phyloP scores from a whole-genome alignment of 2,888 invertebrate species.

The Cephonodes hylas region DNA sequence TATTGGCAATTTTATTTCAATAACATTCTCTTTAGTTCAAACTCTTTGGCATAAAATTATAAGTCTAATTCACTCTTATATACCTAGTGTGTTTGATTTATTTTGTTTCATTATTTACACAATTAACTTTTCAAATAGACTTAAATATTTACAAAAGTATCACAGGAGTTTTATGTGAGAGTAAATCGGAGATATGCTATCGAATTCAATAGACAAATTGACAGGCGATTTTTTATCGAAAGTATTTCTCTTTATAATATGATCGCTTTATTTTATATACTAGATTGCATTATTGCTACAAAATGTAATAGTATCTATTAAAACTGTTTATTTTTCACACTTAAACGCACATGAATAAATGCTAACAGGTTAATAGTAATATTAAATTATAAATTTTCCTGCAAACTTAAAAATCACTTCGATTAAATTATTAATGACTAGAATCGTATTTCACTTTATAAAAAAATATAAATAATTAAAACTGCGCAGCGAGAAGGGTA shows the following conservation, averaged over 20 bases:
- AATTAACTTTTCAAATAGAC: slow-evolving; percentile 36
- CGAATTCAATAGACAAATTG: not conserved
- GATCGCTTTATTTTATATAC: not conserved
- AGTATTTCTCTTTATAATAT: not conserved
- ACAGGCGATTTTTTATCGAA: not conserved
- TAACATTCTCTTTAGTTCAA: not conserved
- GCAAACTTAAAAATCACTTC: too few species aligned
- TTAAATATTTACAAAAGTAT: slow-evolving; percentile 66
- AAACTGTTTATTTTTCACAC: not conserved
- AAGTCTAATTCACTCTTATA: not conserved
- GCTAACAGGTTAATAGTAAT: too few species aligned
- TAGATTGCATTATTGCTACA: not conserved
- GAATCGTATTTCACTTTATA: too few species aligned
- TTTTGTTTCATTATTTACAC: slow-evolving; percentile 14
- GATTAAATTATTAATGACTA: too few species aligned
- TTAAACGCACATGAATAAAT: too few species aligned
- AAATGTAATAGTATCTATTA: not conserved
- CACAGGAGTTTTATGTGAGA: slow-evolving; percentile 59
- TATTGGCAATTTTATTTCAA: not conserved
- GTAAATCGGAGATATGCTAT: slow-evolving; percentile 20
- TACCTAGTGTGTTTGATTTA: not conserved
- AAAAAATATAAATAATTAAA: too few species aligned
- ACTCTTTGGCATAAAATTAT: slow-evolving; percentile 2
- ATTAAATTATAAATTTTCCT: not conserved
- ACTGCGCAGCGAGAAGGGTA: too few species aligned